Evolutionary conservation across 2,797 vertebrate species (phyloP), one percentile per base, ranked within the genome.

Genomic region (Sebastolobus altivelis): DNA sequence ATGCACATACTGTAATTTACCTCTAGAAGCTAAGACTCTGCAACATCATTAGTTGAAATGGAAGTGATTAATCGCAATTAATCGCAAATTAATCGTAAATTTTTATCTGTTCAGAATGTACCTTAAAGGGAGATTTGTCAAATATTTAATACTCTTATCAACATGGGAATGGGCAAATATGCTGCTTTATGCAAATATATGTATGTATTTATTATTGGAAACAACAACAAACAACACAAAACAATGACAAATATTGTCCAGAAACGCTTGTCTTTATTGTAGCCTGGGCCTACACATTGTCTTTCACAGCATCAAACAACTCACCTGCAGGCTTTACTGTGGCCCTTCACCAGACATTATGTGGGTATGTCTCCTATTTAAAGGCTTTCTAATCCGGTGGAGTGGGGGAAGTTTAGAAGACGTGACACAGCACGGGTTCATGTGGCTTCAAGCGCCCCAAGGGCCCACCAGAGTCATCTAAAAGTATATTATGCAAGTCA

Each of bases 401-500:
- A 43, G 8, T 31, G 6, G 18, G 55, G 1, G 33, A 14, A 49
- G 40, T 12, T 71, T 43, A 80, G 68, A 66, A 67, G 62, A 58
- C 1, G 27, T 46, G 66, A 69, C 33, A 12, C 54, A 72, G 18
- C 56, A 5, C 2, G 29, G 55, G 60, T 74, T 87, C 37, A 61
- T 2, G 7, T 69, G 43, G 52, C 60, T 49, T 22, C 8, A 11
- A 62, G 25, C 9, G 6, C 76, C 10, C 65, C 11, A 4, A 33
- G 49, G 65, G 8, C 52, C 68, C 68, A 65, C 66, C 31, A 66
- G 69, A 82, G 65, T 80, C 43, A 54, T 85, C 69, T 74, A 29
- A 80, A 85, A 79, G 72, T 56, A 65, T 80, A 59, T 87, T 70
- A 82, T 79, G 25, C 2, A 62, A 65, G 76, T 84, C 88, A 73